These are phyloP conservation scores for Trichonephila inaurata DNA, from an alignment of 1,140 invertebrate species.

Conservation along the genomic window DNA sequence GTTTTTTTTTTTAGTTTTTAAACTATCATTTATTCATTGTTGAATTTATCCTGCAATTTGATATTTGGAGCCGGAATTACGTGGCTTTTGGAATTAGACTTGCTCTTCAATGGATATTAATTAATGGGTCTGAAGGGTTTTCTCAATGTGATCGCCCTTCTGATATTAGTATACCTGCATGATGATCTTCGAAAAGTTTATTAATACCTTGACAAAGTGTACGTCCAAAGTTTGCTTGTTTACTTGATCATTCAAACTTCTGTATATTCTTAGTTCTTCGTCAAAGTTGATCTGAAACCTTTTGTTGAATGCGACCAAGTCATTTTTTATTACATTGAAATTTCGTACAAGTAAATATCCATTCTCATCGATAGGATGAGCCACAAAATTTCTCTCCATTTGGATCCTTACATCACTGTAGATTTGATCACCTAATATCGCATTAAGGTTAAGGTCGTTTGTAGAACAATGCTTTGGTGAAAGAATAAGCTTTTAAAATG, in stretches of 20 bases:
- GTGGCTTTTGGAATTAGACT: too few species aligned
- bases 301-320: not conserved
- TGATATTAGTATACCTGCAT: not conserved
- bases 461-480: conserved; percentile 30
- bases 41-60: too few species aligned
- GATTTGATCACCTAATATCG: conserved; percentile 56
- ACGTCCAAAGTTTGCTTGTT: not conserved
- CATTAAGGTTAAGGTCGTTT: conserved; percentile 25
- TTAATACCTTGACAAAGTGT: too few species aligned
- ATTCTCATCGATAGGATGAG: not conserved
- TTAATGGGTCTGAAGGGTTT: not conserved
- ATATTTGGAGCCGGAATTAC: too few species aligned
- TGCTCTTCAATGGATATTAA: too few species aligned
- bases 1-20: too few species aligned
- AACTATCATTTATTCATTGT: too few species aligned
- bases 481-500: conserved; percentile 29
- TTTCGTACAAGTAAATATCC: not conserved
- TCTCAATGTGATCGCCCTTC: not conserved
- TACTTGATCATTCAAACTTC: not conserved
- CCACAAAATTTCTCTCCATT: not conserved
- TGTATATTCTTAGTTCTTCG: not conserved
- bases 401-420: not conserved
- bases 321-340: not conserved
- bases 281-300: not conserved
- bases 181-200: not conserved